Evolutionary conservation across 2,888 invertebrate species (phyloP), one percentile per base, ranked within the genome.

Genomic region (Trileptium ribeirensis): DNA sequence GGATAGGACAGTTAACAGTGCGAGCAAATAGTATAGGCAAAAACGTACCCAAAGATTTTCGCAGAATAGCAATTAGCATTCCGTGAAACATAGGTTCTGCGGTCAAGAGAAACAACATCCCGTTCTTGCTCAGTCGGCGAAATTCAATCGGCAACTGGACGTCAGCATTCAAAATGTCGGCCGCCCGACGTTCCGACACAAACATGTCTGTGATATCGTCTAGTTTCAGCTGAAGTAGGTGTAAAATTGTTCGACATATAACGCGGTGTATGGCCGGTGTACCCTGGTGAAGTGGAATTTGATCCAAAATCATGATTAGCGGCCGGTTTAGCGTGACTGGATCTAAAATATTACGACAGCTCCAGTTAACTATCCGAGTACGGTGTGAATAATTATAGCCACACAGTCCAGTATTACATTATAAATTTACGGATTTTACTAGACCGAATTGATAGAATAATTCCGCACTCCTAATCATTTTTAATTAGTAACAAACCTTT

Each of bases 151-250:
- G 77, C 37, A 87, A 79, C 34, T 82, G 83, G 37, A 81, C 39
- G 1, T 82, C 82, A 79, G 67, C 1, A 8, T 39, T 38, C n/a
- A 38, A 8, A 15, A 3, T 75, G 8, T 51, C 8, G 24, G 51
- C 51, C 8, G 78, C 78, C 8, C 24, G 19, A 34, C n/a, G 19
- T 80, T 87, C 87, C 37, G 84, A 84, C 38, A 85, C 83, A 77
- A 87, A 83, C n/a, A 84, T 83, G 64, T 83, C 82, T 3, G 86
- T 83, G 36, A 87, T 83, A 0, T 74, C 78, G 67, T 82, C 74
- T 74, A 87, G 82, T 38, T 87, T 85, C 8, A 83, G 77, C 74
- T 87, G 87, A 39, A 87, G 82, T 0, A 87, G 83, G 74, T 84
- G 82, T 79, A 85, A 85, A 74, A 87, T 85, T 67, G 87, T 74